A percentile compares a stretch with the other conserved stretches of the same genome.
phyloP scores from a whole-genome alignment of 2,888 invertebrate genomes.

The Volucella inanis region DNA sequence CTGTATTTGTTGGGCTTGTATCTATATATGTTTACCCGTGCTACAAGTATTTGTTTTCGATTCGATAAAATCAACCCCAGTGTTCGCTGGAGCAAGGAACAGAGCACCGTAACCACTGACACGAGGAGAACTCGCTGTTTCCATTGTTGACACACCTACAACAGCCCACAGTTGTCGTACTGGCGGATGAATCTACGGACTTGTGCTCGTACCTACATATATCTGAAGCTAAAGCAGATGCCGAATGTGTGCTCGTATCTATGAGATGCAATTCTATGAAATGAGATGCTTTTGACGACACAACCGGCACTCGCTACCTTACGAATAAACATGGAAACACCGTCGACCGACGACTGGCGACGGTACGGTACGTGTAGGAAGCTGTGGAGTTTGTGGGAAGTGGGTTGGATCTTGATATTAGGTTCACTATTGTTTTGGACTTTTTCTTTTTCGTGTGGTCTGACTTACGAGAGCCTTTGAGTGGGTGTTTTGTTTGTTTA shows the following conservation, averaged over 20 bases:
- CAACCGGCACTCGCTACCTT: slow-evolving; percentile 22
- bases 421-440: background rate
- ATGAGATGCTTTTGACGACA: slow-evolving; percentile 29
- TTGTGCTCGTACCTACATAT: slow-evolving; percentile 1
- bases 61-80: slow-evolving; percentile 67
- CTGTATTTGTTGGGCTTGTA: slow-evolving; percentile 9
- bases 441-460: slow-evolving; percentile 15
- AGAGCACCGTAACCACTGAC: slow-evolving; percentile 41
- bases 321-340: background rate
- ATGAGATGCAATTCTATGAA: slow-evolving; percentile 56
- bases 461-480: background rate
- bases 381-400: slow-evolving; percentile 47
- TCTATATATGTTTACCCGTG: slow-evolving; percentile 12
- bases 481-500: slow-evolving; percentile 27
- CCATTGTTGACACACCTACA: slow-evolving; percentile 71
- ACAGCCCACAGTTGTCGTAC: slow-evolving; percentile 54
- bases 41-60: slow-evolving; percentile 53
- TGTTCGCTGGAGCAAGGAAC: slow-evolving; percentile 53
- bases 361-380: slow-evolving; percentile 47
- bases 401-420: slow-evolving; percentile 52
- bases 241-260: slow-evolving; percentile 48
- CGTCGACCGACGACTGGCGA: background rate
- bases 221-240: slow-evolving; percentile 45
- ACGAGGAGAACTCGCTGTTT: slow-evolving; percentile 47
- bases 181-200: slow-evolving; percentile 18